phyloP scores from a whole-genome alignment of 2,888 invertebrate genomes.

The Andrena trimmerana region DNA sequence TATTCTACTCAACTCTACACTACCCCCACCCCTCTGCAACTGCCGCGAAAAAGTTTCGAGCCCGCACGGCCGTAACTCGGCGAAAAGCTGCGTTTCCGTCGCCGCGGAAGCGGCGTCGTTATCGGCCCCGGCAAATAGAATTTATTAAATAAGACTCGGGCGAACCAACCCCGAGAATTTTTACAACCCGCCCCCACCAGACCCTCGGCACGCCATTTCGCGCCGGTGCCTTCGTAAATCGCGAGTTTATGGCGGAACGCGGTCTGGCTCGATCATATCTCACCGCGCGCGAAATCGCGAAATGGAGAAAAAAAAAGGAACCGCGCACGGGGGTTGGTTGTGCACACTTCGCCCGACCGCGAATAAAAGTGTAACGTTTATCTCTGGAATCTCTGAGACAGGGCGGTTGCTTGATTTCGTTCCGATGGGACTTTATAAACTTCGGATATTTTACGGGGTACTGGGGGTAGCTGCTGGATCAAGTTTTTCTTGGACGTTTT shows the following conservation, averaged over 20 bases:
- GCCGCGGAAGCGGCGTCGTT: slow-evolving; percentile 54
- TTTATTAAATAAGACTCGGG: slow-evolving; percentile 59
- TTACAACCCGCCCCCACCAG: slow-evolving; percentile 25
- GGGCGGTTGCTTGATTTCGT: too few relatives aligned
- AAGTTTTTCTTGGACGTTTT: too few relatives aligned
- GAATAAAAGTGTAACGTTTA: slow-evolving; percentile 13
- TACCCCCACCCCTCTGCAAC: neutral
- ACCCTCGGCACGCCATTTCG: slow-evolving; percentile 27
- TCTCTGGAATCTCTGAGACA: neutral
- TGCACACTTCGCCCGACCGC: neutral
- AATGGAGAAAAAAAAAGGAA: neutral
- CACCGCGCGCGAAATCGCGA: neutral
- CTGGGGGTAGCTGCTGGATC: too few relatives aligned
- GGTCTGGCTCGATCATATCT: slow-evolving; percentile 39
- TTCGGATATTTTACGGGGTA: too few relatives aligned
- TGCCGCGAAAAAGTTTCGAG: slow-evolving; percentile 49
- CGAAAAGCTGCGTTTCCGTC: slow-evolving; percentile 37
- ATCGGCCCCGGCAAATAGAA: slow-evolving; percentile 58
- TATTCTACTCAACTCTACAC: neutral
- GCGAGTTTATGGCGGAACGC: slow-evolving; percentile 44
- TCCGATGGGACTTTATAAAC: too few relatives aligned
- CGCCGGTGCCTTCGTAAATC: slow-evolving; percentile 43
- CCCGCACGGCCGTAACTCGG: slow-evolving; percentile 27
- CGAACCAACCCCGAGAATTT: slow-evolving; percentile 23
- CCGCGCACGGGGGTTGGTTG: slow-evolving; percentile 1